These are phyloP conservation scores for Mesocentrotus franciscanus DNA, from an alignment of 53 echinoderm and acorn worm genomes.

Conservation along the genomic window DNA sequence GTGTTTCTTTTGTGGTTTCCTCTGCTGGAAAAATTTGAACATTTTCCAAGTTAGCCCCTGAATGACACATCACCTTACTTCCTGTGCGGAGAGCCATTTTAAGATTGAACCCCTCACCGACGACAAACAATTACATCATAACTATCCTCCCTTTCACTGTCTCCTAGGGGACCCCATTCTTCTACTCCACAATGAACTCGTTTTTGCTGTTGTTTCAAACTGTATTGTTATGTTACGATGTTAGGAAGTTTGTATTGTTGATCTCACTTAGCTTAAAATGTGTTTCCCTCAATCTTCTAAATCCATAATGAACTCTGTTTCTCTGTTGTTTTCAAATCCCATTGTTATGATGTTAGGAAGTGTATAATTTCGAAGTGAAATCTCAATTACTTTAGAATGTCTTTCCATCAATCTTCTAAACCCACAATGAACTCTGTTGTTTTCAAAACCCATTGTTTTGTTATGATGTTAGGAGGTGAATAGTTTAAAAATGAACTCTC, in stretches of 20 bases:
- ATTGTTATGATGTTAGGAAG: background rate
- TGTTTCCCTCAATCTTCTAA: too few relatives aligned
- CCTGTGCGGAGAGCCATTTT: slow-evolving; percentile 20
- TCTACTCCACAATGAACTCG: background rate
- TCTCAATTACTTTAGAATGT: too few relatives aligned
- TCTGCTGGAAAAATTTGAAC: background rate
- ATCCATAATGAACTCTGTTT: background rate
- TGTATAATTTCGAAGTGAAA: too few relatives aligned
- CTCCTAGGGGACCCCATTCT: background rate
- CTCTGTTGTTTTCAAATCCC: background rate
- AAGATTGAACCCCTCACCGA: slow-evolving; percentile 26
- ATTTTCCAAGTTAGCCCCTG: background rate
- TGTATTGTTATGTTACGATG: background rate
- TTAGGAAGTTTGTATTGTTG: too few relatives aligned
- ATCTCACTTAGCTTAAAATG: too few relatives aligned
- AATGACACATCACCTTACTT: background rate
- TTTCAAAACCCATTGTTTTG: background rate
- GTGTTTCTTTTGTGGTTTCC: background rate
- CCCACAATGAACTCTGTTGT: background rate
- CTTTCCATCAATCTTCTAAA: too few relatives aligned
- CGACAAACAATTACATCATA: slow-evolving; percentile 33
- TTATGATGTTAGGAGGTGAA: background rate
- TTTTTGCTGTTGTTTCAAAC: background rate
- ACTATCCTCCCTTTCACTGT: background rate
- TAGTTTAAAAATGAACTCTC: background rate